Percentiles rank a stretch among this genome's conserved stretches.
Conservation (phyloP, 2,797 vertebrate species). For the Mycteria americana region DNA sequence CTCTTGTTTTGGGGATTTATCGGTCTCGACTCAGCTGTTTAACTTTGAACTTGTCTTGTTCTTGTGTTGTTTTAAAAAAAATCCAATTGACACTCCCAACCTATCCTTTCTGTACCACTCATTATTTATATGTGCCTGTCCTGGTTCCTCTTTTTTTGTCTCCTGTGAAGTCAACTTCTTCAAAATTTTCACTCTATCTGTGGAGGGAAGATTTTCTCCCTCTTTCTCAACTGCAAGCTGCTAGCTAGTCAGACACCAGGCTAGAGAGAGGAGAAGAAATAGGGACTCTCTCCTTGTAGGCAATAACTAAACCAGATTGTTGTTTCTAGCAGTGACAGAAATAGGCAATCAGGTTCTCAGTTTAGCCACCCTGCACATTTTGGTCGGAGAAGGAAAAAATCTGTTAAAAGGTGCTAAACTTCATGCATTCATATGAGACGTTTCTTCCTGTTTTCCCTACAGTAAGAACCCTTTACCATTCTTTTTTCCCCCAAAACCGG, state of each 20-base stretch:
- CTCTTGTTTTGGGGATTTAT: neutral
- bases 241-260: neutral
- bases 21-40: neutral
- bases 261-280: neutral
- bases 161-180: neutral
- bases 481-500: rapidly evolving
- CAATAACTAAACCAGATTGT: neutral
- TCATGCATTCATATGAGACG: neutral
- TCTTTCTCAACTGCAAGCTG: neutral
- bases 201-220: neutral
- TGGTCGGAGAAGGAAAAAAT: neutral
- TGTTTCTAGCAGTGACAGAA: slow-evolving; percentile 12
- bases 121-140: neutral
- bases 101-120: neutral
- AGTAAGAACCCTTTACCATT: neutral
- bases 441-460: neutral
- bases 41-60: neutral
- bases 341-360: neutral
- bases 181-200: neutral
- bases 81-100: rapidly evolving
- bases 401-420: neutral
- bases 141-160: neutral
- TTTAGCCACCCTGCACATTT: neutral
- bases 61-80: neutral
- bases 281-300: neutral